These are phyloP conservation scores for Phanerotoma sp. DNA, from an alignment of 2,888 invertebrate genomes.

Conservation along the genomic window DNA sequence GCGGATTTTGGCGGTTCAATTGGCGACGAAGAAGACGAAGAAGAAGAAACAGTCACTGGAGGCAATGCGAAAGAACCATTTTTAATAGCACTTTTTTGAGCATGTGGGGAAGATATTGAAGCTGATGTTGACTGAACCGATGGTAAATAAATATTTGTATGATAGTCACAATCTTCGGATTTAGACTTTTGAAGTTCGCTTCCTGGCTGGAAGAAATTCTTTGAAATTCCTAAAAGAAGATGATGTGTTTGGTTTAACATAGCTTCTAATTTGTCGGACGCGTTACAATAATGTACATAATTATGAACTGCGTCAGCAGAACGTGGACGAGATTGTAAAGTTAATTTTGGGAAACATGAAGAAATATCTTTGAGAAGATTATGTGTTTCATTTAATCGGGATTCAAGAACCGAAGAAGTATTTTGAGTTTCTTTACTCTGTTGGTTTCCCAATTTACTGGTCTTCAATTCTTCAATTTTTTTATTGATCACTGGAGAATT, in stretches of 20 bases:
- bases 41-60: background rate
- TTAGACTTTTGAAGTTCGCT: slow-evolving; percentile 31
- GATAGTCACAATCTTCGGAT: slow-evolving; percentile 13
- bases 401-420: slow-evolving; percentile 10
- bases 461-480: slow-evolving; percentile 44
- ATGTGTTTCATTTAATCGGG: slow-evolving; percentile 21
- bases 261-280: slow-evolving; percentile 34
- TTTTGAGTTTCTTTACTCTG: background rate
- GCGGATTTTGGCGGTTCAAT: slow-evolving; percentile 38
- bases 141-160: slow-evolving; percentile 34
- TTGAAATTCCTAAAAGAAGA: slow-evolving; percentile 39
- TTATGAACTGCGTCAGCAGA: slow-evolving; percentile 20
- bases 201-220: slow-evolving; percentile 29
- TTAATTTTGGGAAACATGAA: slow-evolving; percentile 12
- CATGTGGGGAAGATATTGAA: slow-evolving; percentile 30
- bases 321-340: slow-evolving; percentile 3
- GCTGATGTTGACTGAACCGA: slow-evolving; percentile 40
- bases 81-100: slow-evolving; percentile 33
- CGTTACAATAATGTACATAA: slow-evolving; percentile 5
- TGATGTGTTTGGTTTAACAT: slow-evolving; percentile 40
- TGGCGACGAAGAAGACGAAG: slow-evolving; percentile 23
- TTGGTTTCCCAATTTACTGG: slow-evolving; percentile 21
- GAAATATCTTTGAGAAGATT: slow-evolving; percentile 27
- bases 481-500: slow-evolving; percentile 45
- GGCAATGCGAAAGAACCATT: slow-evolving; percentile 44